Evolutionary conservation across 2,113 vertebrate species (phyloP).

Genomic region (Megatriorchis doriae): DNA sequence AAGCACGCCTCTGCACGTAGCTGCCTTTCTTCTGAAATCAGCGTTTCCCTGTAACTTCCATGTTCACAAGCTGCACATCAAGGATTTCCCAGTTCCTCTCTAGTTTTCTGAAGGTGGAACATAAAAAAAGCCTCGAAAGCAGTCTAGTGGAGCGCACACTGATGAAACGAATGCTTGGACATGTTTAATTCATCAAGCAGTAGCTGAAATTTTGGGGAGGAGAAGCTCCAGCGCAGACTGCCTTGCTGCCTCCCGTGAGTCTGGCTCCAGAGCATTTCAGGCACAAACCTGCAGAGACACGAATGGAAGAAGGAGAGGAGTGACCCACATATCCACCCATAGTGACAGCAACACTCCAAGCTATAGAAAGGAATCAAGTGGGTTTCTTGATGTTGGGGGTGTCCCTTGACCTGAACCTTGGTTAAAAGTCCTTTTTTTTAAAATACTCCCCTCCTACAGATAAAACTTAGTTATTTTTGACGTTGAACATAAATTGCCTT

Average conservation of each 20-base stretch:
- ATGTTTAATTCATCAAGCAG: background rate
- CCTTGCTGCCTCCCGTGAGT: background rate
- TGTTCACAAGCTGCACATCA: background rate
- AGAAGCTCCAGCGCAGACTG: background rate
- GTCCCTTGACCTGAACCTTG: background rate
- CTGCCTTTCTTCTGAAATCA: background rate
- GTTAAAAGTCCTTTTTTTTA: background rate
- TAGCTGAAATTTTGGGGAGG: background rate
- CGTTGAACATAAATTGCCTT: background rate
- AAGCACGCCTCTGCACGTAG: background rate
- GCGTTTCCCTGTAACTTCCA: background rate
- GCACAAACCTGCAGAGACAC: accelerated
- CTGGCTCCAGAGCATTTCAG: background rate
- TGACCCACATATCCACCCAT: accelerated
- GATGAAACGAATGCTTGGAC: background rate
- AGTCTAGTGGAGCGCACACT: background rate
- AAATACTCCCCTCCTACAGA: background rate
- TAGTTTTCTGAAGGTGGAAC: background rate
- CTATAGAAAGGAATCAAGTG: accelerated
- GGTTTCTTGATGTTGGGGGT: background rate
- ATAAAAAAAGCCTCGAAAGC: background rate
- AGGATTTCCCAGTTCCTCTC: background rate
- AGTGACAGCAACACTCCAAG: accelerated
- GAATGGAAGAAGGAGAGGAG: accelerated
- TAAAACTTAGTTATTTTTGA: background rate